Evolutionary conservation across 2,888 invertebrate genomes (phyloP).

Genomic region (Meta bourneti): DNA sequence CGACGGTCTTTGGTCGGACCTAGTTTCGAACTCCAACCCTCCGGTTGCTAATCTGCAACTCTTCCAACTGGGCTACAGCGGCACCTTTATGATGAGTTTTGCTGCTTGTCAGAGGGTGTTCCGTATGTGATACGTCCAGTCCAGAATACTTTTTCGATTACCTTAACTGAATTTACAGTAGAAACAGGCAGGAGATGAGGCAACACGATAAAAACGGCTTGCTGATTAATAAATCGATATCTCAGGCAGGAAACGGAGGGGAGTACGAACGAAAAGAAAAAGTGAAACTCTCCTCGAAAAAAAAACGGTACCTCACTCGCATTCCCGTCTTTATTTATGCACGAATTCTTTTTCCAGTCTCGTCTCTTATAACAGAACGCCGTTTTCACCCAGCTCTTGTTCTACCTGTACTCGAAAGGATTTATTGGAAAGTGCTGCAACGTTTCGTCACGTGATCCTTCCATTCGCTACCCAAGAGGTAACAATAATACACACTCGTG

Average conservation of each 20-base stretch:
- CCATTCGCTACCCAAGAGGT: neutral
- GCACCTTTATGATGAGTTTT: too few species aligned
- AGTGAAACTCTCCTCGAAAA: neutral
- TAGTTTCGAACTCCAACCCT: too few species aligned
- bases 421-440: neutral
- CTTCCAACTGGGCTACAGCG: too few species aligned
- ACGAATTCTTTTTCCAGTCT: neutral
- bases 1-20: too few species aligned
- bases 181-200: neutral
- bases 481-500: neutral
- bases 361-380: neutral
- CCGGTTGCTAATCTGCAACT: too few species aligned
- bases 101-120: too few species aligned
- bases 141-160: too few species aligned
- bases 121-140: too few species aligned
- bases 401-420: neutral
- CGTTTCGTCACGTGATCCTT: constrained; percentile 6
- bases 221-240: neutral
- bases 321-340: neutral
- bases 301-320: neutral
- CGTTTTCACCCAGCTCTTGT: constrained; percentile 1
- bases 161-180: too few species aligned
- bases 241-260: neutral
- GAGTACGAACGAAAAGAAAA: neutral
- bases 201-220: neutral